Base-by-base conservation (phyloP, 1,140 invertebrate genomes). In the Arion vulgaris region DNA sequence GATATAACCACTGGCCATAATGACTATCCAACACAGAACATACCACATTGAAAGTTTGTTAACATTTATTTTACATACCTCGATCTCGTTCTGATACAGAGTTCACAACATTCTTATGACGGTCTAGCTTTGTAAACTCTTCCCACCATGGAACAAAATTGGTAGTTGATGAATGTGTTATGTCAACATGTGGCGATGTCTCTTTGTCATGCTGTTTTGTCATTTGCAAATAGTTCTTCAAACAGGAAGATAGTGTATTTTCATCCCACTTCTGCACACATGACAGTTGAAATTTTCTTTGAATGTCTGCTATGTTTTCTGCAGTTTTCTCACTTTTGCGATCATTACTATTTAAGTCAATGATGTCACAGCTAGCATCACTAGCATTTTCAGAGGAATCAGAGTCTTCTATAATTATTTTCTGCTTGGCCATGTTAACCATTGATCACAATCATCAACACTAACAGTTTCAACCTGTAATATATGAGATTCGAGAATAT, bases 91-190 rank as follows among this genome's bases (percentile, higher is more conserved):
- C n/a, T 32, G 62, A 32, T 32, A 7, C 15, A 5, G 57, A 62
- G 26, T 9, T 66, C 17, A 57, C 23, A 0, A 32, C 62, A 15
- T n/a, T 5, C n/a, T 23, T 66, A 32, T 34, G n/a, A 66, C 19
- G 62, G 5, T 62, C 23, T 38, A 34, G 34, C 57, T 78, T 78
- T 34, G 39, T n/a, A 36, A 78, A 62, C 51, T 66, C 57, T 17
- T 78, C 76, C 76, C 76, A 78, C 76, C 76, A 78, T 11, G 76
- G 76, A 57, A 57, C 66, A 57, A 62, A 78, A 39, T 78, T 57
- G 7, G 34, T 5, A 72, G 15, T 17, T 28, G 28, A 32, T 5
- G 2, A 5, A 28, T 39, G 36, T 23, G 41, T 73, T 13, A 73
- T 73, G 7, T 23, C n/a, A n/a, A 13, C 23, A 32, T 34, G 32